Conservation (phyloP, 2,113 vertebrate genomes). For the Phodopus roborovskii region DNA sequence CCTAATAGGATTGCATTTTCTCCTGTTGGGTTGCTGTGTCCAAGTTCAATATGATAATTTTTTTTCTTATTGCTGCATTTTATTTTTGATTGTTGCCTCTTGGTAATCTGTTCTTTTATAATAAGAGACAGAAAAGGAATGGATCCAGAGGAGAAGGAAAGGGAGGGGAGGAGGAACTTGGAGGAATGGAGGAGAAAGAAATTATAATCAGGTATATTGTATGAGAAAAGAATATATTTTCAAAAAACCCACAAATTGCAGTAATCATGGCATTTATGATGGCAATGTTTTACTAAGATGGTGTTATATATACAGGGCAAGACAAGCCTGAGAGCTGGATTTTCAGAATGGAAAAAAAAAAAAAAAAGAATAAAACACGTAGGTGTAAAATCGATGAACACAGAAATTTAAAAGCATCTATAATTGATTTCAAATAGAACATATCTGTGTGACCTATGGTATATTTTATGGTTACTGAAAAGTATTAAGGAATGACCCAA, state of each 20-base stretch:
- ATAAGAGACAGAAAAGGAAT: neutral
- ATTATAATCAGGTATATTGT: neutral
- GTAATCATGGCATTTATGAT: neutral
- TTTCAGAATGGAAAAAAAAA: neutral
- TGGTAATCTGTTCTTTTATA: too few relatives aligned
- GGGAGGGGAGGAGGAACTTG: neutral
- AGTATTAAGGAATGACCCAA: neutral
- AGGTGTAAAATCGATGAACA: neutral
- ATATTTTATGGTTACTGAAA: neutral
- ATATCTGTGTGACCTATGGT: neutral
- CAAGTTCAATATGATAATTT: neutral
- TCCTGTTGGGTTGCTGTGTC: neutral
- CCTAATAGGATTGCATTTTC: neutral
- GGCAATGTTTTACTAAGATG: neutral
- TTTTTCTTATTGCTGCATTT: neutral
- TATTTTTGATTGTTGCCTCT: neutral
- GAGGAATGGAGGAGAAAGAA: neutral
- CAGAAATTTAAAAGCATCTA: neutral
- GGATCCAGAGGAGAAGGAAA: neutral
- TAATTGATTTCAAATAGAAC: neutral
- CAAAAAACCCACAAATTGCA: neutral
- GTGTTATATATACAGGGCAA: neutral
- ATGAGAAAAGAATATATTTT: neutral
- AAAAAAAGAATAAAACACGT: neutral
- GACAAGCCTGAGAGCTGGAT: neutral